Conservation (phyloP, 2,113 vertebrate genomes). For the Bungarus multicinctus region DNA sequence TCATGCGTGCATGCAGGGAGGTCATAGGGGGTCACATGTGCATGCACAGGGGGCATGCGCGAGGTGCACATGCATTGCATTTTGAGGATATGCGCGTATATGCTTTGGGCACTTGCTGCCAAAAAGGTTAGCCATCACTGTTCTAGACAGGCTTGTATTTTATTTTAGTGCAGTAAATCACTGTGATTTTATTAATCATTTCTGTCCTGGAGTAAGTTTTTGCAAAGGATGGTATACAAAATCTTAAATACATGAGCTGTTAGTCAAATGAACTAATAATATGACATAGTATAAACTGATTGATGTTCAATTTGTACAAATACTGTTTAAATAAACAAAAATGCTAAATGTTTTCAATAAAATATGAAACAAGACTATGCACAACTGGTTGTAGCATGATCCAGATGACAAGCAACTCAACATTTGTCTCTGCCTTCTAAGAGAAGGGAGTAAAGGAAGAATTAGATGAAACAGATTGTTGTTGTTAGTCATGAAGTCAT, state of each 20-base stretch:
- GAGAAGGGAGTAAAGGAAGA: background rate
- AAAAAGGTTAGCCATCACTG: too few relatives aligned
- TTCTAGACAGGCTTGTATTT: background rate
- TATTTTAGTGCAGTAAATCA: background rate
- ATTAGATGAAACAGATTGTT: background rate
- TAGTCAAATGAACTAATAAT: background rate
- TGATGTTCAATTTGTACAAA: background rate
- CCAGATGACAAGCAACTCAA: background rate
- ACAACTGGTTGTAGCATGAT: background rate
- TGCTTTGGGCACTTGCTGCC: too few relatives aligned
- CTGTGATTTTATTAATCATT: background rate
- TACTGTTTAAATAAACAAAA: background rate
- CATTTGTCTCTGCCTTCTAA: background rate
- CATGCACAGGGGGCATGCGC: too few relatives aligned
- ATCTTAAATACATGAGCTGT: background rate
- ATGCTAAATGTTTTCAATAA: background rate
- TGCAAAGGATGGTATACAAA: background rate
- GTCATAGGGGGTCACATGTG: too few relatives aligned
- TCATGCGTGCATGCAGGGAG: too few relatives aligned
- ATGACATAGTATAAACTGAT: background rate
- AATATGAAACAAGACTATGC: background rate
- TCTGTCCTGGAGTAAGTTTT: background rate
- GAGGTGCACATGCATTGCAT: too few relatives aligned
- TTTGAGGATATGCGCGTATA: too few relatives aligned
- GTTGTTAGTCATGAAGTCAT: too few relatives aligned